These are phyloP conservation scores for Proteles cristata DNA, from an alignment of 2,113 vertebrate species.

Conservation along the genomic window DNA sequence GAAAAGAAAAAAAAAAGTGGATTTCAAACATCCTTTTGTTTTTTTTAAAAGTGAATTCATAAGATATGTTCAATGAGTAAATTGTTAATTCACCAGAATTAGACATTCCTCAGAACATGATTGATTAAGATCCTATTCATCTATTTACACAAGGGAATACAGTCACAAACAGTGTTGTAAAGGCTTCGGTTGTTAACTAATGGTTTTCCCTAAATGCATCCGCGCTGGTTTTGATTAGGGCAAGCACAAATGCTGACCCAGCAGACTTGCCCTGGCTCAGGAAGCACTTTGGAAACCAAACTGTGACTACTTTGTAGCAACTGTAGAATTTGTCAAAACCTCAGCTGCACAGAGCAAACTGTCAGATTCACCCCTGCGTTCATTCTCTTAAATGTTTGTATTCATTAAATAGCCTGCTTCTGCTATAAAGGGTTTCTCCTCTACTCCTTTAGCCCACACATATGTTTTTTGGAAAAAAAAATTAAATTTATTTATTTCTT, in stretches of 20 bases:
- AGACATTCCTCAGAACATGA: not conserved
- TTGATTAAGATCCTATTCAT: no score
- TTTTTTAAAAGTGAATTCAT: not conserved
- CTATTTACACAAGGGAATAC: not conserved
- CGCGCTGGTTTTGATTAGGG: not conserved
- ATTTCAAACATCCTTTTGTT: not conserved
- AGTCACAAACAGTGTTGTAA: not conserved
- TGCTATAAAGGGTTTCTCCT: not conserved
- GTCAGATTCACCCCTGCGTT: rapidly evolving
- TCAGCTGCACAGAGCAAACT: not conserved
- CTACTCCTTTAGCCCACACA: not conserved
- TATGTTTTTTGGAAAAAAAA: no score
- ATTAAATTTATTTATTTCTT: no score
- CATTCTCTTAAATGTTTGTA: not conserved
- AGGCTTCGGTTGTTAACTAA: not conserved
- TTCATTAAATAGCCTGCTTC: not conserved
- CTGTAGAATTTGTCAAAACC: not conserved
- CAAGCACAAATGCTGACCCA: not conserved
- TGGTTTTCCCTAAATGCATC: not conserved
- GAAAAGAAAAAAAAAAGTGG: rapidly evolving
- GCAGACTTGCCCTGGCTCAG: not conserved
- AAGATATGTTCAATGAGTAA: not conserved
- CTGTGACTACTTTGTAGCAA: no score
- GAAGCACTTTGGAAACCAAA: not conserved
- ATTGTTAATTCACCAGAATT: not conserved